A percentile compares a stretch with the other conserved stretches of the same genome.
These are phyloP conservation scores for Acanthis flammea DNA, from an alignment of 2,797 vertebrate genomes.

Conservation along the genomic window DNA sequence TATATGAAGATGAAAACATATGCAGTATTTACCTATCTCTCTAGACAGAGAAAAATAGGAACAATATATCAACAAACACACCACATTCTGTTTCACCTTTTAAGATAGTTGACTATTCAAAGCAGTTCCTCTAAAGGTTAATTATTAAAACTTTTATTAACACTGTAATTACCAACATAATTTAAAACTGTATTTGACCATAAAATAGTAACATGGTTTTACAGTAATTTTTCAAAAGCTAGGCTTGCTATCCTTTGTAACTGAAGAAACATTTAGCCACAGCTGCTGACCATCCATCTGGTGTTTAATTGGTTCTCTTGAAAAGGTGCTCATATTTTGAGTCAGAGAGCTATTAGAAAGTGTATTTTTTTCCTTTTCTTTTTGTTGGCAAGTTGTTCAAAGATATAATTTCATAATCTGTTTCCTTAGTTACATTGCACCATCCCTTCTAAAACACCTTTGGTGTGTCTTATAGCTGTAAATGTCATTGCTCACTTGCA, in stretches of 20 bases:
- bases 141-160: neutral
- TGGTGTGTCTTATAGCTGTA: neutral
- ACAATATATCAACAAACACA: neutral
- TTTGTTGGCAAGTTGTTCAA: neutral
- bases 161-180: neutral
- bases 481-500: neutral
- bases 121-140: neutral
- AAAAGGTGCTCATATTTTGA: neutral
- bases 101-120: fast-evolving
- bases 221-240: neutral
- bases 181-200: neutral
- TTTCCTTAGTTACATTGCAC: neutral
- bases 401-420: neutral
- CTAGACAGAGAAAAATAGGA: neutral
- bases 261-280: neutral
- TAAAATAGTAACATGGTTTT: neutral
- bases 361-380: neutral
- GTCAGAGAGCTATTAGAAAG: neutral
- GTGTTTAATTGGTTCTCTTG: neutral
- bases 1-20: neutral
- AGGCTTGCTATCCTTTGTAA: neutral
- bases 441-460: neutral
- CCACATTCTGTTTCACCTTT: neutral
- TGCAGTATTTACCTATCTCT: neutral
- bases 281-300: neutral